Conservation (phyloP, 1,140 invertebrate species). For the Drosophila mayri region DNA sequence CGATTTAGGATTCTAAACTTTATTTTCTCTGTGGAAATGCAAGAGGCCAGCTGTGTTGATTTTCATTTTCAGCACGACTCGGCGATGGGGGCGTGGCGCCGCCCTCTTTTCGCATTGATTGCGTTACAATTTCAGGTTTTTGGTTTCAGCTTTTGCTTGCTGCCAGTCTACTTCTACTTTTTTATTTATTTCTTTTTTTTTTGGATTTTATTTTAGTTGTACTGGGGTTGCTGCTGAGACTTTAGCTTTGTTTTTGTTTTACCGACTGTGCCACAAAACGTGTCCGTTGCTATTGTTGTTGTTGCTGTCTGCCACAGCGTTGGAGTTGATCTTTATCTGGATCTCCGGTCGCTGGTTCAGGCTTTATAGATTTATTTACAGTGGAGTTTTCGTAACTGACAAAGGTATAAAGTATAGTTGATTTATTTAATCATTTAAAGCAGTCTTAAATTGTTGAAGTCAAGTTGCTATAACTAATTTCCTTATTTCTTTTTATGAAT, state of each 20-base stretch:
- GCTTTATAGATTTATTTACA: slow-evolving; percentile 41
- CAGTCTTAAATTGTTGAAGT: neutral
- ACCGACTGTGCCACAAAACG: slow-evolving; percentile 78
- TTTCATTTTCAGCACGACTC: slow-evolving; percentile 80
- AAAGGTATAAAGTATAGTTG: too few species aligned
- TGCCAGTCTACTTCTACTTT: slow-evolving; percentile 68
- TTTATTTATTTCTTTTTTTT: slow-evolving; percentile 25
- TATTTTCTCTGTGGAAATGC: slow-evolving; percentile 21
- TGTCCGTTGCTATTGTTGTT: slow-evolving; percentile 56
- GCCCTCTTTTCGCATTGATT: slow-evolving; percentile 79
- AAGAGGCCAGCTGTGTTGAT: slow-evolving; percentile 69
- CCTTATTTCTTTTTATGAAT: too few species aligned
- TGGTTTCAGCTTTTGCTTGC: slow-evolving; percentile 57
- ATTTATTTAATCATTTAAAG: neutral
- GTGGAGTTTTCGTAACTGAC: neutral
- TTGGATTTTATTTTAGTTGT: slow-evolving; percentile 22
- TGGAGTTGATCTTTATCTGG: slow-evolving; percentile 80
- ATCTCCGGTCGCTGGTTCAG: slow-evolving; percentile 69
- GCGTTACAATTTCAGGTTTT: slow-evolving; percentile 83
- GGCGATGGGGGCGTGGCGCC: slow-evolving; percentile 47
- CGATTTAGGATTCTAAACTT: neutral
- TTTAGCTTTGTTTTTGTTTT: slow-evolving; percentile 59
- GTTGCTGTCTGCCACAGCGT: slow-evolving; percentile 67
- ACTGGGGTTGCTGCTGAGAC: slow-evolving; percentile 3
- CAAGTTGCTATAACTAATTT: too few species aligned